Percentiles rank a stretch among this genome's conserved stretches.
phyloP scores from a whole-genome alignment of 2,797 vertebrate species.

The Lophius americanus region DNA sequence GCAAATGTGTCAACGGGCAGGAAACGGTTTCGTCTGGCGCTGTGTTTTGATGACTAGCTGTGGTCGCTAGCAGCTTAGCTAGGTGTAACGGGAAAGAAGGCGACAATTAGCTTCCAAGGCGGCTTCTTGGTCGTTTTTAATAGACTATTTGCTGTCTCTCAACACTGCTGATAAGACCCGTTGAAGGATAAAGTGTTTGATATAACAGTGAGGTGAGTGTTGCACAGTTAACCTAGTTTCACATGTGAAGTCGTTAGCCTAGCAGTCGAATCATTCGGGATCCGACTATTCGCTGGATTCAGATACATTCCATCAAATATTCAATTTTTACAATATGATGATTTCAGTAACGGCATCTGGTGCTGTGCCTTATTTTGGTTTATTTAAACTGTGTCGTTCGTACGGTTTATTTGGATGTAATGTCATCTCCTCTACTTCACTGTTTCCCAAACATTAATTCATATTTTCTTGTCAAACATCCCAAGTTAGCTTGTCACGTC shows the following conservation, averaged over 20 bases:
- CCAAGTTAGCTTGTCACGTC: constrained; percentile 41
- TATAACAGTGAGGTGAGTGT: constrained; percentile 62
- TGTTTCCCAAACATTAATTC: constrained; percentile 5
- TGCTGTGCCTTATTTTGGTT: not conserved
- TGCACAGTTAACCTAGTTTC: constrained; percentile 50
- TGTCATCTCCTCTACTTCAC: constrained; percentile 21
- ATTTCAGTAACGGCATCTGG: not conserved
- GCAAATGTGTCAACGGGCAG: constrained; percentile 38
- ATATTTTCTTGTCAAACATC: constrained; percentile 30
- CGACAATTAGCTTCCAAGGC: constrained; percentile 59
- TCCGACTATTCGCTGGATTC: constrained; percentile 64
- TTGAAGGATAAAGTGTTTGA: constrained; percentile 14
- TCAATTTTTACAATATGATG: constrained; percentile 31
- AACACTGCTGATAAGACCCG: not conserved
- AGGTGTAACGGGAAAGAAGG: constrained; percentile 54
- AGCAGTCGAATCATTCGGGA: constrained; percentile 45
- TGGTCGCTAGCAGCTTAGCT: constrained; percentile 59
- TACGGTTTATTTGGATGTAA: not conserved
- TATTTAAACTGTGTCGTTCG: no score
- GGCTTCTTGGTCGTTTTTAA: constrained; percentile 20
- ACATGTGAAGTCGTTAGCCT: constrained; percentile 51
- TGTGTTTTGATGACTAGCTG: constrained; percentile 70
- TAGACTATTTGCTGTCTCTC: constrained; percentile 4
- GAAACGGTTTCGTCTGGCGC: constrained; percentile 64
- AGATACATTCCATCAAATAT: constrained; percentile 46